Base-by-base conservation (phyloP, 2,113 vertebrate species). In the Phoenicopterus ruber region DNA sequence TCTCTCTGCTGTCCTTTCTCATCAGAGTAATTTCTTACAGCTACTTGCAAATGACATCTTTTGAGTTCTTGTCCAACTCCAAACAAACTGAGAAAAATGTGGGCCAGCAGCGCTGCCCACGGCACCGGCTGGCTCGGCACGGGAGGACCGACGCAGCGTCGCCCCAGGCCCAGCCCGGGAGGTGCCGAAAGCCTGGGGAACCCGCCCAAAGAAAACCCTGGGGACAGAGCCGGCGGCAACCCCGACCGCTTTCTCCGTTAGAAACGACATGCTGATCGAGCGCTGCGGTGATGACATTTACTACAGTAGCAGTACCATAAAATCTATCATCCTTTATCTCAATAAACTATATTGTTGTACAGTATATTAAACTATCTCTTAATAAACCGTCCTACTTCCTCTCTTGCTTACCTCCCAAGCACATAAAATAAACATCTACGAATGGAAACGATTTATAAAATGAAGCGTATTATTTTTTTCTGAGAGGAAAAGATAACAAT, bases 81-180 rank as follows among this genome's bases (percentile, higher is more conserved):
- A 62, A 67, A 58, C 47, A 83, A 82, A 44, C 9, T 2, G 21
- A 78, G 31, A n/a, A 42, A 17, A 1, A 42, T 1, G 25, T 18
- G 1, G 2, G 63, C 28, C 17, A n/a, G 2, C 31, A 71, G 42
- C 11, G 1, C 3, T 21, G 0, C 2, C 63, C 42, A 54, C 3
- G 25, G 26, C 17, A 55, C 16, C 0, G 1, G 14, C 38, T 42
- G 4, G 25, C n/a, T 32, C 24, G 22, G 70, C 49, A 10, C 49
- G 20, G 19, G 42, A 52, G 54, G 34, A 28, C 10, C 20, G 7
- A 13, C 32, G 58, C 44, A 16, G 16, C 2, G 3, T 3, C 3
- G 9, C 40, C 36, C 71, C 20, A 32, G 34, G 17, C 40, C 9
- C 40, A 54, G n/a, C 32, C 49, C 4, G 20, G 55, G 50, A 67